These are phyloP conservation scores for Samia ricini DNA, from an alignment of 1,140 invertebrate genomes.

Conservation along the genomic window DNA sequence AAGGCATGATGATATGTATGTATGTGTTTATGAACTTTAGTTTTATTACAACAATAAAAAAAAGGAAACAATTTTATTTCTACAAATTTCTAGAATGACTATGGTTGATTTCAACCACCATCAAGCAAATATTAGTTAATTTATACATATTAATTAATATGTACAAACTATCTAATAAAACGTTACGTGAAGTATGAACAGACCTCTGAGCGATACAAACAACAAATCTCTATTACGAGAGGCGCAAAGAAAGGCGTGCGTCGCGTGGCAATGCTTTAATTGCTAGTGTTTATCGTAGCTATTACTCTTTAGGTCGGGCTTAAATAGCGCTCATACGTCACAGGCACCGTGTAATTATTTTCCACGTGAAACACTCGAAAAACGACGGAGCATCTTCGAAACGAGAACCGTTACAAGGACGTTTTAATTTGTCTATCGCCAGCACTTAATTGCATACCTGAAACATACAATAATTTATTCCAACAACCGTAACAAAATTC, in stretches of 20 bases:
- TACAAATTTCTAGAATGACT: too few species aligned
- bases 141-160: too few species aligned
- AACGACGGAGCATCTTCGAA: slow-evolving; percentile 46
- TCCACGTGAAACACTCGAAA: slow-evolving; percentile 64
- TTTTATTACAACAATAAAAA: too few species aligned
- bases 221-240: slow-evolving; percentile 69
- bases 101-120: too few species aligned
- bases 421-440: slow-evolving; percentile 59
- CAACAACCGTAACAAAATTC: too few species aligned
- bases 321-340: slow-evolving; percentile 73
- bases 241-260: slow-evolving; percentile 72
- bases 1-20: too few species aligned
- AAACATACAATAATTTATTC: not conserved
- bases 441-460: slow-evolving; percentile 6
- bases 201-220: not conserved
- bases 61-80: too few species aligned
- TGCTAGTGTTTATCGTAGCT: slow-evolving; percentile 68
- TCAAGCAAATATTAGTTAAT: too few species aligned
- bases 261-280: slow-evolving; percentile 74
- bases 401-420: slow-evolving; percentile 37
- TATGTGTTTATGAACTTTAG: too few species aligned
- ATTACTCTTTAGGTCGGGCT: slow-evolving; percentile 66
- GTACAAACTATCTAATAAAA: not conserved
- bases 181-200: slow-evolving; percentile 4
- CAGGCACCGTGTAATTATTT: slow-evolving; percentile 71